A percentile compares a stretch with the other conserved stretches of the same genome.
Evolutionary conservation across 1,140 invertebrate species (phyloP).

Genomic region (Lucilia sericata): DNA sequence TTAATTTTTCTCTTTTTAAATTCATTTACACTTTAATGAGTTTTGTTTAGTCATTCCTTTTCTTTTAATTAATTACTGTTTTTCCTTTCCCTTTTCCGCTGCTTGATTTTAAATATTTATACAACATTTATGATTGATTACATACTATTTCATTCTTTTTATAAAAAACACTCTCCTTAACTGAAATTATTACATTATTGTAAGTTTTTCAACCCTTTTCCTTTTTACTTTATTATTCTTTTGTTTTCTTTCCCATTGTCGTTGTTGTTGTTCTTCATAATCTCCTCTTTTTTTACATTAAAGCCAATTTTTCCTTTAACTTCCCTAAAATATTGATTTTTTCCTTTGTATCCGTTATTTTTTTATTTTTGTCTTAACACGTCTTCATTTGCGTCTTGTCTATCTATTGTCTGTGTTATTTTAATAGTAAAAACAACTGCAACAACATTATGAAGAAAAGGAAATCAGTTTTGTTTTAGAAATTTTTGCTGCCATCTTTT

Average conservation of each 20-base stretch:
- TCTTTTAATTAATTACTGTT: too few species aligned
- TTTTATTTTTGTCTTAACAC: background rate
- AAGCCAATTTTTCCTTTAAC: background rate
- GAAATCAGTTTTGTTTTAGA: background rate
- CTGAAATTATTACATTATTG: too few species aligned
- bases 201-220: background rate
- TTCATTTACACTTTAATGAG: background rate
- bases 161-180: background rate
- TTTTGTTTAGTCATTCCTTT: background rate
- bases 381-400: constrained; percentile 18
- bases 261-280: background rate
- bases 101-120: background rate
- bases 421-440: background rate
- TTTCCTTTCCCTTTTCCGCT: background rate
- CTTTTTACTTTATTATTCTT: background rate
- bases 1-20: background rate
- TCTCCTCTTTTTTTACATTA: background rate
- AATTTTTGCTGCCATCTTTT: background rate
- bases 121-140: constrained; percentile 18
- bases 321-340: constrained; percentile 29
- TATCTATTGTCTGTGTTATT: constrained; percentile 15
- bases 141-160: background rate
- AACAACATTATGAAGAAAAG: too few species aligned
- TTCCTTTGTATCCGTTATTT: background rate
- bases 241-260: background rate